Conservation (phyloP, 2,797 vertebrate species). For the Pteronotus mesoamericanus region DNA sequence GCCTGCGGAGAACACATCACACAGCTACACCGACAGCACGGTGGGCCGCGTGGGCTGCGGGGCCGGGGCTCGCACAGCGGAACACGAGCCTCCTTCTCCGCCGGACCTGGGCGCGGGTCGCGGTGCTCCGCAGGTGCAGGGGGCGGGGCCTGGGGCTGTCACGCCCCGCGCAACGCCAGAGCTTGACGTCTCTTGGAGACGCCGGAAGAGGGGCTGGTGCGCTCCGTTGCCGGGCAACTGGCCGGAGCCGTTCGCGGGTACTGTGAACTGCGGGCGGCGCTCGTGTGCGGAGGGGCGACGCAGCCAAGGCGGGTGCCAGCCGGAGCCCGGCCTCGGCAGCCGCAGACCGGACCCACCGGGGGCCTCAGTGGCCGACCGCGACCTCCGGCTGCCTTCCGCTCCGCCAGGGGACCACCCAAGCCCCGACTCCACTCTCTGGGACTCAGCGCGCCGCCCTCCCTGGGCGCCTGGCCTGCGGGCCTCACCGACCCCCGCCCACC, state of each 20-base stretch:
- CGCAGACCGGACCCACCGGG: neutral
- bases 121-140: rapidly evolving
- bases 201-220: neutral
- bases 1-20: neutral
- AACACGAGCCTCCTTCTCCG: rapidly evolving
- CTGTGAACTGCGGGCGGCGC: rapidly evolving
- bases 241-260: neutral
- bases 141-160: neutral
- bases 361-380: neutral
- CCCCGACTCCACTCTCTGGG: neutral
- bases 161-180: neutral
- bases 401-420: neutral
- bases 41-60: neutral
- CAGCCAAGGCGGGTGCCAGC: neutral
- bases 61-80: rapidly evolving
- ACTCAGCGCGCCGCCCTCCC: neutral
- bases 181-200: neutral
- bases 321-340: neutral
- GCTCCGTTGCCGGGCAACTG: constrained; percentile 53
- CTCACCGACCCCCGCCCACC: neutral
- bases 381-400: neutral
- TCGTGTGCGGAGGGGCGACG: rapidly evolving
- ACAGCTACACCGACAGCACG: neutral
- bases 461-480: neutral
- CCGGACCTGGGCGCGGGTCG: rapidly evolving